Conservation (phyloP, 2,888 invertebrate species). For the Hypena proboscidalis region DNA sequence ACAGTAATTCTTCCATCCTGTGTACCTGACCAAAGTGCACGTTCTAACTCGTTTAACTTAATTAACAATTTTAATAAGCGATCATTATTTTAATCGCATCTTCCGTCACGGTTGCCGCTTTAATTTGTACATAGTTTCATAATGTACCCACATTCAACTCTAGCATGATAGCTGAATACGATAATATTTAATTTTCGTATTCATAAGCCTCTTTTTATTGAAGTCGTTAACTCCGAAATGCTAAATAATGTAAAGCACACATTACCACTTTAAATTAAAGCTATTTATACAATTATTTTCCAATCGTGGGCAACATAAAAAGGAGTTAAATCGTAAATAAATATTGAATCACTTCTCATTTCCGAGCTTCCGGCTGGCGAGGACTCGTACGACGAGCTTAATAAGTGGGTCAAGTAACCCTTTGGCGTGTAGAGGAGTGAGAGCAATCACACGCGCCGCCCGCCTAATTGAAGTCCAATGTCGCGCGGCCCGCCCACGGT, state of each 20-base stretch:
- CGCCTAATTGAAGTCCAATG: slow-evolving; percentile 85
- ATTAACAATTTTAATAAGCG: slow-evolving; percentile 68
- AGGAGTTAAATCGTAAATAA: slow-evolving; percentile 40
- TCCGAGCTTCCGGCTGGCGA: slow-evolving; percentile 63
- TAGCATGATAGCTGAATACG: slow-evolving; percentile 44
- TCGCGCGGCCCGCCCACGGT: slow-evolving; percentile 81
- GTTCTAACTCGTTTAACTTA: slow-evolving; percentile 55
- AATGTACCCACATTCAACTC: slow-evolving; percentile 45
- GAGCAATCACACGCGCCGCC: slow-evolving; percentile 81
- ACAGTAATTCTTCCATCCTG: too few relatives aligned
- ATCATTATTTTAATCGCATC: slow-evolving; percentile 65
- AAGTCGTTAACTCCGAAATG: slow-evolving; percentile 21
- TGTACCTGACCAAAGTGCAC: slow-evolving; percentile 24
- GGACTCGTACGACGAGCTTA: slow-evolving; percentile 65
- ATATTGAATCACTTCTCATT: slow-evolving; percentile 65
- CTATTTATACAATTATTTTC: slow-evolving; percentile 14
- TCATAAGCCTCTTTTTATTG: slow-evolving; percentile 33
- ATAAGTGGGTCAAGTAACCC: slow-evolving; percentile 84
- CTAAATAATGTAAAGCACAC: slow-evolving; percentile 10
- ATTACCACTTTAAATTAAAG: slow-evolving; percentile 10
- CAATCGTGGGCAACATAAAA: slow-evolving; percentile 11
- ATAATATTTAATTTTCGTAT: slow-evolving; percentile 46
- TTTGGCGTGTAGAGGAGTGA: slow-evolving; percentile 74
- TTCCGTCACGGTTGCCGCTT: slow-evolving; percentile 65
- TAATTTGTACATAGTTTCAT: slow-evolving; percentile 57